Conservation (phyloP, 2,113 vertebrate genomes). For the Cyanoderma ruficeps region DNA sequence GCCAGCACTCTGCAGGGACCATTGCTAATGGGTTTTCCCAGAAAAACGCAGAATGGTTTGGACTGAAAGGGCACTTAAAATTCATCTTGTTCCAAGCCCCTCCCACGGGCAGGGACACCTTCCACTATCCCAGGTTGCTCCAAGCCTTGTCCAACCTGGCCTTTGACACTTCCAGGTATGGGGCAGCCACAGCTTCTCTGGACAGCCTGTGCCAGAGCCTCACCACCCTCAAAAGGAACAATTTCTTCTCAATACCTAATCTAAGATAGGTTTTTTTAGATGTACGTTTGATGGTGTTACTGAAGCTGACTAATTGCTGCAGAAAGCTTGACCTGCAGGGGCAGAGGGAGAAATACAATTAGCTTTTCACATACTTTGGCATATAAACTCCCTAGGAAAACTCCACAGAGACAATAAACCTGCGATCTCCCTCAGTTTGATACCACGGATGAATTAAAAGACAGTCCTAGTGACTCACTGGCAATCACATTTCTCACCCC, state of each 20-base stretch:
- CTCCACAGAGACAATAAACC: background rate
- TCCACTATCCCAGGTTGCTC: background rate
- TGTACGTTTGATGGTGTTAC: accelerated
- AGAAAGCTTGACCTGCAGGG: background rate
- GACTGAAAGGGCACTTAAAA: background rate
- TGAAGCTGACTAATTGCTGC: background rate
- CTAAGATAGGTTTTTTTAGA: background rate
- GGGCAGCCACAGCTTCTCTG: background rate
- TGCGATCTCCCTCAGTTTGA: background rate
- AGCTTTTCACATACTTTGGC: background rate
- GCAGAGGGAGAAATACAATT: background rate
- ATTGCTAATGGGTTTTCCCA: background rate
- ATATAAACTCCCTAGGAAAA: background rate
- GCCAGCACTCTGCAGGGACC: background rate
- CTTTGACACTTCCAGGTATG: background rate
- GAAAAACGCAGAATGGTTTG: background rate
- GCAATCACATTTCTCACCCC: background rate
- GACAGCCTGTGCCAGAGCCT: background rate
- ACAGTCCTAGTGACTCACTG: background rate
- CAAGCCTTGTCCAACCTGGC: background rate
- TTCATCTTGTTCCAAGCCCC: background rate
- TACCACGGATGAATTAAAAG: background rate
- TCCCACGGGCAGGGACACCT: background rate
- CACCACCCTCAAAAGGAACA: background rate
- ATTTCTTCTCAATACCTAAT: background rate